These are phyloP conservation scores for Gephyroberyx darwinii DNA, from an alignment of 2,797 vertebrate genomes.

Conservation along the genomic window DNA sequence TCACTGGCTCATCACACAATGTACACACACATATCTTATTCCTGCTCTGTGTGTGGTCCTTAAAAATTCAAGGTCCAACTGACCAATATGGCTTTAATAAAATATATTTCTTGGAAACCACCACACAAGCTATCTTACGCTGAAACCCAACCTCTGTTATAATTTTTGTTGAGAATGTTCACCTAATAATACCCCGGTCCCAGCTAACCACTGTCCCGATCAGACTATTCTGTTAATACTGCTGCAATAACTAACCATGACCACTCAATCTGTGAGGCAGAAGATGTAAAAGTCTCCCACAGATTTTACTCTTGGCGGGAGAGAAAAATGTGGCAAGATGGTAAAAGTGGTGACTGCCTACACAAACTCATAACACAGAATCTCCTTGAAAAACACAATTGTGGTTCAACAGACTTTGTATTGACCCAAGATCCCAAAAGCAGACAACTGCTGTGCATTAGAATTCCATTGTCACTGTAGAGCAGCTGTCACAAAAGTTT, in stretches of 20 bases:
- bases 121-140: constrained; percentile 11
- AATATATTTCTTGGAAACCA: constrained; percentile 58
- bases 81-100: constrained; percentile 59
- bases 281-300: constrained; percentile 38
- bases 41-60: constrained; percentile 67
- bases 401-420: constrained; percentile 27
- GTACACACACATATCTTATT: constrained; percentile 52
- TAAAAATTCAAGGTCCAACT: constrained; percentile 34
- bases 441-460: constrained; percentile 7
- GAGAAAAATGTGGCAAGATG: constrained; percentile 59
- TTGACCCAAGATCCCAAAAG: constrained; percentile 39
- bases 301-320: constrained; percentile 52
- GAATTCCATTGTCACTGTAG: constrained; percentile 5
- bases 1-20: constrained; percentile 57
- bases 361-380: constrained; percentile 55
- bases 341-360: constrained; percentile 39
- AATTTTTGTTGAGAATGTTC: constrained; percentile 31
- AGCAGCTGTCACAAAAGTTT: constrained; percentile 11
- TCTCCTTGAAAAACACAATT: constrained; percentile 50
- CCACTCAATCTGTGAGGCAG: constrained; percentile 30
- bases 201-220: constrained; percentile 39
- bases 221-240: constrained; percentile 48
- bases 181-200: constrained; percentile 42
- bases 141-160: constrained; percentile 47
- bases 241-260: constrained; percentile 53